Evolutionary conservation across 2,797 vertebrate species (phyloP), one percentile per base, ranked within the genome.

Genomic region (Tinamus major): DNA sequence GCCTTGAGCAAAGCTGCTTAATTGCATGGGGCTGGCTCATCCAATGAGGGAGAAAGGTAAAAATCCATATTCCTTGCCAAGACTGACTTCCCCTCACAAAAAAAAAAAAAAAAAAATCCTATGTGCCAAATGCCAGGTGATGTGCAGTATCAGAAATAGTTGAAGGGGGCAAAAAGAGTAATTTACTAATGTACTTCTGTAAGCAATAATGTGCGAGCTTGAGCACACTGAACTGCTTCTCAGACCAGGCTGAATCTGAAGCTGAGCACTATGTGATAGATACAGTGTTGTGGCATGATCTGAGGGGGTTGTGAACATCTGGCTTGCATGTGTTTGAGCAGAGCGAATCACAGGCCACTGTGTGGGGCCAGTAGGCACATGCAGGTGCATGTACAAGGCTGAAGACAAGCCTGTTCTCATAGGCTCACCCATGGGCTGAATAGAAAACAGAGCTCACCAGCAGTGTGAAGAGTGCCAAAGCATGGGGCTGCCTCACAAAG

Each of bases 1-100:
- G 93, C 95, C 93, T 89, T 94, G 72, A 96, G 94, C 94, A 91
- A 96, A 87, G 89, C 74, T 87, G 74, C 77, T 76, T 95, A 92
- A 96, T 95, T 94, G 77, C 87, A 63, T 70, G 74, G 70, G 63
- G 75, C 87, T 75, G 69, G 79, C 56, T 95, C 77, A 49, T 86
- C 85, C 87, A 63, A 92, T 89, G 77, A 70, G 74, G 79, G 87
- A 96, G 82, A 96, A 96, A 93, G 85, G 82, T 95, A 70, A 96
- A 92, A 93, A 70, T 79, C n/a, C 48, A 63, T 1, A 1, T 71
- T 83, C 42, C 76, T 94, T 69, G 69, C 16, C 53, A 53, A 51
- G 82, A 44, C 55, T 92, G 85, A 70, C 51, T 89, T 89, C 72
- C 46, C 53, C 72, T 48, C 44, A 59, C 0, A 85, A 26, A 92